These are phyloP conservation scores for Echeneis naucrates DNA, from an alignment of 2,797 vertebrate genomes.

Conservation along the genomic window DNA sequence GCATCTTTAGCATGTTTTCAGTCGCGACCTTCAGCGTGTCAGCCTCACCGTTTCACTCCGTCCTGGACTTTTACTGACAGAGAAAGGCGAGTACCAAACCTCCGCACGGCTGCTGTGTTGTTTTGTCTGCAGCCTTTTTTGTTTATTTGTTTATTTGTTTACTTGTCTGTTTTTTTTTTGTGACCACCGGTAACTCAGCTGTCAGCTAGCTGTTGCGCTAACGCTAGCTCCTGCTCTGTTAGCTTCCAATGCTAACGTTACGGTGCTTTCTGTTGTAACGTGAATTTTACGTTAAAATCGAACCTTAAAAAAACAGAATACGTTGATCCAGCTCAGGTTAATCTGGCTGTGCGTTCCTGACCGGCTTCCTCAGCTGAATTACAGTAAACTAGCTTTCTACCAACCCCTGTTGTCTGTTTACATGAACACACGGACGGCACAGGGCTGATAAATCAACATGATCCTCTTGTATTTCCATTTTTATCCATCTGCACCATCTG, in stretches of 20 bases:
- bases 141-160: no score
- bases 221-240: not conserved
- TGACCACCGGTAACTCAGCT: no score
- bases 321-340: no score
- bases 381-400: no score
- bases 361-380: not conserved
- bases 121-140: no score
- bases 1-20: constrained; percentile 7
- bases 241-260: constrained; percentile 35
- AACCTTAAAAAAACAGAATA: not conserved
- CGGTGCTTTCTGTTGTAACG: no score
- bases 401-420: not conserved
- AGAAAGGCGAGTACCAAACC: constrained; percentile 11
- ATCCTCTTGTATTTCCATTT: not conserved
- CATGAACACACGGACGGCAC: not conserved
- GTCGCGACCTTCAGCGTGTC: not conserved
- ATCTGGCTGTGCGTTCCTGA: no score
- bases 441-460: not conserved
- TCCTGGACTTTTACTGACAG: no score
- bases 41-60: accelerated
- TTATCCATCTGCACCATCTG: no score
- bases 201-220: constrained; percentile 2
- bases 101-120: accelerated
- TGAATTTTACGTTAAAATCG: no score
- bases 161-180: no score